Evolutionary conservation across 2,797 vertebrate species (phyloP), one percentile per base, ranked within the genome.

Genomic region (Esox lucius): DNA sequence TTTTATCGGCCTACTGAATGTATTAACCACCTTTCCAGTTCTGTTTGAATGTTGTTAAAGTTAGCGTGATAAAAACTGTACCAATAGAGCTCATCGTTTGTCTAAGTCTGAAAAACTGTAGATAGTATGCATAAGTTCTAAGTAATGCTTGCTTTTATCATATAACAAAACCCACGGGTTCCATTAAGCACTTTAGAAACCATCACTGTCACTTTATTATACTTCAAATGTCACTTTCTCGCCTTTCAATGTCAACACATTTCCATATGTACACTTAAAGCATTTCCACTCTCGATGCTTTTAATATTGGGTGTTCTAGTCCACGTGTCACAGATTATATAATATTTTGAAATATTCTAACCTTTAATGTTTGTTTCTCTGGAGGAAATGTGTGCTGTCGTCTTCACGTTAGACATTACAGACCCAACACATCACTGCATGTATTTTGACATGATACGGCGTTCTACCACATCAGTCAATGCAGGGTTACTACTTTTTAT

Each of bases 391-490:
- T 78, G 85, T 85, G 68, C 62, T 73, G 69, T n/a, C 51, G 56
- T 82, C 77, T 87, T 79, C 79, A 76, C 74, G 53, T 70, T 65
- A 78, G 80, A 66, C 17, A 75, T 80, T 83, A 75, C 62, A 76
- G 74, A 64, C 72, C 74, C 75, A 7, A 22, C 11, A 66, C 73
- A 70, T 73, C 76, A 74, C 76, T 56, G 9, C 73, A 68, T 42
- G 16, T 64, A 78, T 70, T 79, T 51, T n/a, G 67, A 77, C 75
- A 70, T 77, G 72, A 72, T 75, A 76, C 62, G 28, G 74, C 64
- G 68, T 16, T 33, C 70, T 74, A 19, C 35, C 82, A 78, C 62
- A 80, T 49, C 68, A 24, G 33, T 67, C 80, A 70, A 84, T 80
- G 79, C 76, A 75, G 77, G 71, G 74, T 64, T 74, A 68, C 51